A percentile compares a stretch with the other conserved stretches of the same genome.
phyloP scores from a whole-genome alignment of 2,113 vertebrate species.

The Ochotona princeps region DNA sequence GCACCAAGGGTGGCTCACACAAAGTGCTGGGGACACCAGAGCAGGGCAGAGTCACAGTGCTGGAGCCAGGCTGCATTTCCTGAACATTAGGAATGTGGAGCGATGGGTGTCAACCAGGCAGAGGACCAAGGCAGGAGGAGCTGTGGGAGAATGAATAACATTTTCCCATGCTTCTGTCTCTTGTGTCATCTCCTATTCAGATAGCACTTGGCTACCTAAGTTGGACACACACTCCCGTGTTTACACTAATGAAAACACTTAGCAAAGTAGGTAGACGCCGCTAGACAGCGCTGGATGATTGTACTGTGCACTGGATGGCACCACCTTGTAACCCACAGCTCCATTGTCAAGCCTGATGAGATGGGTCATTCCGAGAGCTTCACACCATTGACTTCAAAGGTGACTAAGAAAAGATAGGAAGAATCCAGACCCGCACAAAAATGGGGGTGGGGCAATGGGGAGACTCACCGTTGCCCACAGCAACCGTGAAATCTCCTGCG shows the following conservation, averaged over 20 bases:
- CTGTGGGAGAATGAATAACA: neutral
- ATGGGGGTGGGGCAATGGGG: neutral
- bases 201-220: neutral
- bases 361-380: neutral
- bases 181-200: neutral
- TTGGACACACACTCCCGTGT: neutral
- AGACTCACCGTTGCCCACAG: neutral
- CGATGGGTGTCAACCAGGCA: neutral
- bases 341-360: neutral
- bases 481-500: neutral
- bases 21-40: too few species aligned
- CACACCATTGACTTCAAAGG: neutral
- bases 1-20: neutral
- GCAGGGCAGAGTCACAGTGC: fast-evolving
- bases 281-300: neutral
- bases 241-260: neutral
- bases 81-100: neutral
- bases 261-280: neutral
- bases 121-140: neutral
- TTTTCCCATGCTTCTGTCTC: neutral
- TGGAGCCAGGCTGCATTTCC: neutral
- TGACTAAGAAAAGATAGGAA: neutral
- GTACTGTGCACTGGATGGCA: neutral
- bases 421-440: constrained; percentile 6
- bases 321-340: neutral